phyloP scores from a whole-genome alignment of 2,888 invertebrate genomes.

The Phorcus lineatus region DNA sequence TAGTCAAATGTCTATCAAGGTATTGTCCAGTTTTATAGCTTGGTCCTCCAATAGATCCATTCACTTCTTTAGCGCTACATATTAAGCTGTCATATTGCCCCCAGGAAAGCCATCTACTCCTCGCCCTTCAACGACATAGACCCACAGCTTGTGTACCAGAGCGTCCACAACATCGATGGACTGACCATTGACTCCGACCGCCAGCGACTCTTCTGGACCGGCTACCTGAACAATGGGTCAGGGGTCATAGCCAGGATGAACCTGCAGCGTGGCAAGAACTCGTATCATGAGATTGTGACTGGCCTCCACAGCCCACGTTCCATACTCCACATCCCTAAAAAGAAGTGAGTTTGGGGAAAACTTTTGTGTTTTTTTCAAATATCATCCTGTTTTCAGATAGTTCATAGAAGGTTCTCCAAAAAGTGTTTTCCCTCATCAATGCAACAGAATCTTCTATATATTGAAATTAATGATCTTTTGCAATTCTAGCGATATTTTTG shows the following conservation, averaged over 20 bases:
- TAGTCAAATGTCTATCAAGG: no score
- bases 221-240: slow-evolving; percentile 40
- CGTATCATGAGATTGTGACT: slow-evolving; percentile 50
- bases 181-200: slow-evolving; percentile 52
- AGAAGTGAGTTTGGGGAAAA: slow-evolving; percentile 51
- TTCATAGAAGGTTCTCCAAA: no score
- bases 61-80: no score
- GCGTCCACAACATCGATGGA: slow-evolving; percentile 49
- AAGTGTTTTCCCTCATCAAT: no score
- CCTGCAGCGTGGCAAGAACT: slow-evolving; percentile 45
- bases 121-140: slow-evolving; percentile 49
- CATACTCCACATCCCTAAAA: slow-evolving; percentile 51
- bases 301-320: slow-evolving; percentile 57
- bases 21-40: no score
- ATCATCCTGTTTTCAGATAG: no score
- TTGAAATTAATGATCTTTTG: no score
- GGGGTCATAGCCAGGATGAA: slow-evolving; percentile 58
- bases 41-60: no score
- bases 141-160: slow-evolving; percentile 52
- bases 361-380: no score
- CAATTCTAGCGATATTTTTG: no score
- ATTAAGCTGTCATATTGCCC: neutral
- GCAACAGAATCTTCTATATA: no score
- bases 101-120: slow-evolving; percentile 55
- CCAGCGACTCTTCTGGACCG: slow-evolving; percentile 63